Conservation (phyloP, 2,113 vertebrate genomes). For the Macquaria australasica region DNA sequence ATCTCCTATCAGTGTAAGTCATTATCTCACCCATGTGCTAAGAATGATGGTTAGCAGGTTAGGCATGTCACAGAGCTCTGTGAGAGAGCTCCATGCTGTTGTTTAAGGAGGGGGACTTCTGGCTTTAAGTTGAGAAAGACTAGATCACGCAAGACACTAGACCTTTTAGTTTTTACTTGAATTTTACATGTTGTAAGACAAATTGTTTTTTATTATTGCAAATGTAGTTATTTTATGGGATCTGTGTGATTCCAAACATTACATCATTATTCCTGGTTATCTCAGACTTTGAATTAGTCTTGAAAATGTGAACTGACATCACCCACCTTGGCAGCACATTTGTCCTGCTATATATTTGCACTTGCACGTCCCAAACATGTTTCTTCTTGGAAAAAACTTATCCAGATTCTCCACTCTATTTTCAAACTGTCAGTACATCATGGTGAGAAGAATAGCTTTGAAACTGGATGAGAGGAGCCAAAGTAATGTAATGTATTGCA, state of each 20-base stretch:
- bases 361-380: not conserved
- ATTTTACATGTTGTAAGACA: not conserved
- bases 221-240: not conserved
- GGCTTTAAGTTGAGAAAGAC: not conserved
- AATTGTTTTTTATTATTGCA: not conserved
- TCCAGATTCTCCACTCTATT: not conserved
- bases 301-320: no score
- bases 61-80: slow-evolving; percentile 21
- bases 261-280: no score
- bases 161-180: not conserved
- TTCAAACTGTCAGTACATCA: no score
- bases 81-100: not conserved
- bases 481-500: no score
- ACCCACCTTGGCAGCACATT: not conserved
- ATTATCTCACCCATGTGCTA: slow-evolving; percentile 4
- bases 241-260: not conserved
- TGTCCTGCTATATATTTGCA: no score
- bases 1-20: not conserved
- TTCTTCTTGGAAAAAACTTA: not conserved
- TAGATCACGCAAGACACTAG: not conserved
- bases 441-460: no score
- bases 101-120: not conserved
- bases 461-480: no score
- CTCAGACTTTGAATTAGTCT: no score
- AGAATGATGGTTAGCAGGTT: not conserved